phyloP scores from a whole-genome alignment of 2,888 invertebrate species.

The Tigriopus californicus region DNA sequence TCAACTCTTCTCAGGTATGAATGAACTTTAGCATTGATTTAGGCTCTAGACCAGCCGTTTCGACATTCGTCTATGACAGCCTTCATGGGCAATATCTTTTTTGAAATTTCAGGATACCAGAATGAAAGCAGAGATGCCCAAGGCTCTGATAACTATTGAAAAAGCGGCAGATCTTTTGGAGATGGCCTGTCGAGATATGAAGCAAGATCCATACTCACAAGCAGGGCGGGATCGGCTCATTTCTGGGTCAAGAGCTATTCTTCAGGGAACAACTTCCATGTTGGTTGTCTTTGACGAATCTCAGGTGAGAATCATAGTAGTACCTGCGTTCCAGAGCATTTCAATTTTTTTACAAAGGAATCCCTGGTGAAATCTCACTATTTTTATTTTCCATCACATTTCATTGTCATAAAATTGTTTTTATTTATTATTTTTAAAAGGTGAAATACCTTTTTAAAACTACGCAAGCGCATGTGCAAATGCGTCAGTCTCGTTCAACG shows the following conservation, averaged over 20 bases:
- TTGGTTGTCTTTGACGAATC: conserved; percentile 95
- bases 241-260: conserved; percentile 83
- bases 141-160: conserved; percentile 82
- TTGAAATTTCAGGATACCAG: not conserved
- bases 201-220: conserved; percentile 82
- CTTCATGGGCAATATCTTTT: too few species aligned
- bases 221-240: conserved; percentile 56
- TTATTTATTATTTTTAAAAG: too few species aligned
- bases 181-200: conserved; percentile 85
- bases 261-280: conserved; percentile 91
- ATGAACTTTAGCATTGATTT: too few species aligned
- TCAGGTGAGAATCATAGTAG: conserved; percentile 69
- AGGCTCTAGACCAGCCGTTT: too few species aligned
- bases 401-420: too few species aligned
- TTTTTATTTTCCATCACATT: too few species aligned
- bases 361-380: not conserved
- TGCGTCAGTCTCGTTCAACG: too few species aligned
- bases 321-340: too few species aligned
- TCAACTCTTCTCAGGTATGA: conserved; percentile 93
- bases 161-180: conserved; percentile 81
- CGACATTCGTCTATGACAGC: too few species aligned
- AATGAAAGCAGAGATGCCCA: conserved; percentile 65
- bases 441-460: too few species aligned
- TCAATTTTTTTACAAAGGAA: too few species aligned
- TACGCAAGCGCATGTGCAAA: too few species aligned